phyloP scores from a whole-genome alignment of 2,113 vertebrate species.

The Tachycineta bicolor region DNA sequence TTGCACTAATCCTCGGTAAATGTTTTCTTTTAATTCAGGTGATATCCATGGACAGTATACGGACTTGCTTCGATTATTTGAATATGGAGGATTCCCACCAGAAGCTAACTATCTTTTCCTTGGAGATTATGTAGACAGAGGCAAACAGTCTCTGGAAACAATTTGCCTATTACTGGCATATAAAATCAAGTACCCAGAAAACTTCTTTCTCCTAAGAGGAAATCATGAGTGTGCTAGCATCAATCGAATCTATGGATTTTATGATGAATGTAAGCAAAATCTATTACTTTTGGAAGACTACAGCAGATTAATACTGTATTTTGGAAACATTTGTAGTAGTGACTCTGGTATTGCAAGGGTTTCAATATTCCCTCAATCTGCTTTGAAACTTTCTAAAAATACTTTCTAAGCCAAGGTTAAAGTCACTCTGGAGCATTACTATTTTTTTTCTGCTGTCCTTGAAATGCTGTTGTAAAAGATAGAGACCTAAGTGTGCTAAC shows the following conservation, averaged over 20 bases:
- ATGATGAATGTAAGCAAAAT: conserved; percentile 90
- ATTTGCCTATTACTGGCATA: conserved; percentile 97
- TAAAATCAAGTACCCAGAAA: conserved; percentile 99
- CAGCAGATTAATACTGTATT: neutral
- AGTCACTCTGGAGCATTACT: neutral
- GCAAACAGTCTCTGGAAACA: conserved; percentile 97
- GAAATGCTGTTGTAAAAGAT: neutral
- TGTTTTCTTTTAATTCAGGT: conserved; percentile 72
- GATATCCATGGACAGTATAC: conserved; percentile 99
- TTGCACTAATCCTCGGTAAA: neutral
- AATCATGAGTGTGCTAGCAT: conserved; percentile 99
- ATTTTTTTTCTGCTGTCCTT: neutral
- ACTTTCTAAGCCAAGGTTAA: neutral
- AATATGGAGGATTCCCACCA: conserved; percentile 96
- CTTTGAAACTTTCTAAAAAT: neutral
- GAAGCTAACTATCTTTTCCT: conserved; percentile 98
- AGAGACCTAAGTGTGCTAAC: neutral
- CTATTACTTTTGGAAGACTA: neutral
- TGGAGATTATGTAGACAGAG: conserved; percentile 98
- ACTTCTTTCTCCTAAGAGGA: conserved; percentile 96
- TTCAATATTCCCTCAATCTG: neutral
- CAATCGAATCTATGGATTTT: conserved; percentile 97
- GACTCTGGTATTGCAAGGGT: neutral
- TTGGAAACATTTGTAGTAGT: neutral
- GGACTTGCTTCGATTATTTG: conserved; percentile 96